Conservation (phyloP, 2,888 invertebrate species). For the Synergus umbraculus region DNA sequence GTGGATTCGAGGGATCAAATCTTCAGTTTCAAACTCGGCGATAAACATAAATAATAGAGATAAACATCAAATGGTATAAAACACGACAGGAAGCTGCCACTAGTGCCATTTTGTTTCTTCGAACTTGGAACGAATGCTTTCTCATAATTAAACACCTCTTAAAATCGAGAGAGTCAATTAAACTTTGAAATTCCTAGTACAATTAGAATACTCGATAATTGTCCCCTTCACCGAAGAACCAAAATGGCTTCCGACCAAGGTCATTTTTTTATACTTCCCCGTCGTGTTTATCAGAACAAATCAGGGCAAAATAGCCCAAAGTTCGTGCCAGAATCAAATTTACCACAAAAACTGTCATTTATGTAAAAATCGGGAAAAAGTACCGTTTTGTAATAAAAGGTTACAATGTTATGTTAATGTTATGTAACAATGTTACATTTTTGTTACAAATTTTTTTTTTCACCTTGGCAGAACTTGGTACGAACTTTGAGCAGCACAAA, state of each 20-base stretch:
- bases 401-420: background rate
- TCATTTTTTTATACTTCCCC: background rate
- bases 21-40: background rate
- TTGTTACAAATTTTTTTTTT: background rate
- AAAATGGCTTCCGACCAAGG: background rate
- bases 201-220: background rate
- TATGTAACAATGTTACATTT: constrained; percentile 11
- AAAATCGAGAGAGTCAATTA: background rate
- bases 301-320: background rate
- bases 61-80: constrained; percentile 5
- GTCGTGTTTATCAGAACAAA: background rate
- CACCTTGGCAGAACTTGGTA: constrained; percentile 3
- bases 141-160: background rate
- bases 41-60: background rate
- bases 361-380: background rate
- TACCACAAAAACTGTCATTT: no score
- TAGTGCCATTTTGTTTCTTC: background rate
- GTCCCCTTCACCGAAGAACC: background rate
- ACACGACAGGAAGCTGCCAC: constrained; percentile 4
- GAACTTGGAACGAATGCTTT: background rate
- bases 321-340: background rate
- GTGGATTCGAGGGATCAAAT: constrained; percentile 5
- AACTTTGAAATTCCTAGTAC: background rate
- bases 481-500: constrained; percentile 50
- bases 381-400: background rate